A percentile compares a stretch with the other conserved stretches of the same genome.
Evolutionary conservation across 2,113 vertebrate species (phyloP).

Genomic region (Argyrosomus japonicus): DNA sequence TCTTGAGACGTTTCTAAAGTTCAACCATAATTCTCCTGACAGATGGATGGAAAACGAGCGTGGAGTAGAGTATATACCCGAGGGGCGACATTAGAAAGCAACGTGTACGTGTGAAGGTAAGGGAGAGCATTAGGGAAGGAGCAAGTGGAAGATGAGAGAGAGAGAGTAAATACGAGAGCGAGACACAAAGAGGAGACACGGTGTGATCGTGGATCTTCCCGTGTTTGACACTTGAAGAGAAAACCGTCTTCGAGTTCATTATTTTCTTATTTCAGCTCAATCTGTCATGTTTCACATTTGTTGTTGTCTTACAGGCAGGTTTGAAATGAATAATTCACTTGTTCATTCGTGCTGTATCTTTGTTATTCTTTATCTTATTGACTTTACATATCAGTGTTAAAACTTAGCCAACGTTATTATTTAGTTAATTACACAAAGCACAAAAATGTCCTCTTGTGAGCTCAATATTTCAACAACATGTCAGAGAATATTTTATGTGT

Average conservation of each 20-base stretch:
- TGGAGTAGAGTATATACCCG: constrained; percentile 45
- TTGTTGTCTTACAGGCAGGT: constrained; percentile 30
- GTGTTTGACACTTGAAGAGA: constrained; percentile 4
- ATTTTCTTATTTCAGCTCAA: not conserved
- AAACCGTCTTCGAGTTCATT: constrained; percentile 12
- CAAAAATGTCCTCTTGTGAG: not conserved
- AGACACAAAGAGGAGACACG: constrained; percentile 51
- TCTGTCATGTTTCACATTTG: constrained; percentile 22
- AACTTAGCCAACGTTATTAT: not conserved
- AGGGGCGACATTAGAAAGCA: constrained; percentile 56
- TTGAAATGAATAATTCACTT: constrained; percentile 37
- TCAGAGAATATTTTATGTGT: not conserved
- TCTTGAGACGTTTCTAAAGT: constrained; percentile 52
- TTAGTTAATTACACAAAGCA: not conserved
- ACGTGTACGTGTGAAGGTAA: constrained; percentile 45
- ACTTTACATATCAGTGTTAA: not conserved
- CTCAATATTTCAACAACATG: not conserved
- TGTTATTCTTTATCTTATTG: constrained; percentile 32
- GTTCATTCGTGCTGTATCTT: not conserved
- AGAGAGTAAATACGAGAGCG: constrained; percentile 15
- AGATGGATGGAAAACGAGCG: constrained; percentile 58
- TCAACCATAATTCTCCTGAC: constrained; percentile 49
- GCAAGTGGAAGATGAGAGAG: constrained; percentile 16
- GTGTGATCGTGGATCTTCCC: not conserved
- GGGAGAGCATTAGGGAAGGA: constrained; percentile 19